Conservation (phyloP, 2,888 invertebrate genomes). For the Ypsolopha scabrella region DNA sequence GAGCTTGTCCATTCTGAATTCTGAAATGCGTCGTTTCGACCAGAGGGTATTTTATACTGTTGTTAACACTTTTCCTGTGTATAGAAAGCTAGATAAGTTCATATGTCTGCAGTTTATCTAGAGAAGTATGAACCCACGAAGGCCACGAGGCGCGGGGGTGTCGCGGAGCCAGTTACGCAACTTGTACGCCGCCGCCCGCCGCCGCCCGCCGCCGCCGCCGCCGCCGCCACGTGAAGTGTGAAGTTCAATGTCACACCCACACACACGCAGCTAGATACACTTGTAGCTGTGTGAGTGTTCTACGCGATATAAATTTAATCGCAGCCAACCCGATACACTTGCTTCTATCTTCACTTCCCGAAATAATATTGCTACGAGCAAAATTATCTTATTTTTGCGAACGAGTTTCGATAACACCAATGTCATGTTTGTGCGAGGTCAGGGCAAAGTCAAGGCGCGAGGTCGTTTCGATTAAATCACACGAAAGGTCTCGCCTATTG, state of each 20-base stretch:
- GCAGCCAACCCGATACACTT: constrained; percentile 53
- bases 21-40: too few species aligned
- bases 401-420: not conserved
- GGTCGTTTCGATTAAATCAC: not conserved
- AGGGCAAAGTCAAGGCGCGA: constrained; percentile 39
- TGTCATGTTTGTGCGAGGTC: constrained; percentile 49
- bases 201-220: not conserved
- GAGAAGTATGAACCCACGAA: constrained; percentile 6
- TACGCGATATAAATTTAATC: constrained; percentile 51
- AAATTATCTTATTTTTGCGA: constrained; percentile 4
- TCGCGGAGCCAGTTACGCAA: constrained; percentile 43
- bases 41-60: too few species aligned
- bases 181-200: constrained; percentile 39
- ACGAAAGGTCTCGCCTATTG: not conserved
- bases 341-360: constrained; percentile 60
- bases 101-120: not conserved
- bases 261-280: constrained; percentile 30
- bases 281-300: constrained; percentile 22
- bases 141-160: constrained; percentile 3
- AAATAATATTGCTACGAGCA: constrained; percentile 35
- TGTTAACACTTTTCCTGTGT: too few species aligned
- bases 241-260: constrained; percentile 67
- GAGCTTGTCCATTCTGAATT: too few species aligned
- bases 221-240: constrained; percentile 54
- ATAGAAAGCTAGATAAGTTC: too few species aligned